phyloP scores from a whole-genome alignment of 2,797 vertebrate species.

The Eleutherodactylus coqui region DNA sequence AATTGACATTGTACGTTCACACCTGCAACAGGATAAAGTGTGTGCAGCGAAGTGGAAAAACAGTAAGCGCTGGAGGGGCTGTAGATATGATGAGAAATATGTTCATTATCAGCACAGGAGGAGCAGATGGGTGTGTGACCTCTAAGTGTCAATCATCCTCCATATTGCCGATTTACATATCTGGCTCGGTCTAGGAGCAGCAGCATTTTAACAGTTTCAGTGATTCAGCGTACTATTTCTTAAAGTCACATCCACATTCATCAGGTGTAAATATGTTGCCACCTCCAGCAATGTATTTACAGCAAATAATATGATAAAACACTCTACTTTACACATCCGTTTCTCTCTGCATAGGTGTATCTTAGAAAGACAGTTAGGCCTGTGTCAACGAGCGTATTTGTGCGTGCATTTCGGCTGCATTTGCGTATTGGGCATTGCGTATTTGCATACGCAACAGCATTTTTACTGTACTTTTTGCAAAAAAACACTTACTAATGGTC shows the following conservation, averaged over 20 bases:
- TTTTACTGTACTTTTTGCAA: too few species aligned
- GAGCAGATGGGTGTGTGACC: slow-evolving; percentile 12
- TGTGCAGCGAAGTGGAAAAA: background rate
- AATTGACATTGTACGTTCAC: slow-evolving; percentile 6
- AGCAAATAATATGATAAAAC: background rate
- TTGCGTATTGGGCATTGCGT: too few species aligned
- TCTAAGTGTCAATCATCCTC: slow-evolving; percentile 21
- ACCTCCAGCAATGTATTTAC: background rate
- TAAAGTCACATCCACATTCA: background rate
- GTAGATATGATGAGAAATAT: background rate
- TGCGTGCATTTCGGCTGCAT: too few species aligned
- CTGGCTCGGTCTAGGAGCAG: slow-evolving; percentile 27
- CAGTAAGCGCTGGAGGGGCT: background rate
- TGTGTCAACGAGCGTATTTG: too few species aligned
- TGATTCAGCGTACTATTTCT: background rate
- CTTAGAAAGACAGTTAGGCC: too few species aligned
- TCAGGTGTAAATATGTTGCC: background rate
- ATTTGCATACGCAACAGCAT: too few species aligned
- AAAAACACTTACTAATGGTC: too few species aligned
- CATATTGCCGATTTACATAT: slow-evolving; percentile 36
- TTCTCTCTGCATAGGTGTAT: too few species aligned
- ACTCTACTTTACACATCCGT: background rate
- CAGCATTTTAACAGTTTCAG: background rate
- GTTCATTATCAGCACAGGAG: background rate
- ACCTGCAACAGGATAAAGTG: background rate